These are phyloP conservation scores for Sphaerophoria taeniata DNA, from an alignment of 2,888 invertebrate species.

Conservation along the genomic window DNA sequence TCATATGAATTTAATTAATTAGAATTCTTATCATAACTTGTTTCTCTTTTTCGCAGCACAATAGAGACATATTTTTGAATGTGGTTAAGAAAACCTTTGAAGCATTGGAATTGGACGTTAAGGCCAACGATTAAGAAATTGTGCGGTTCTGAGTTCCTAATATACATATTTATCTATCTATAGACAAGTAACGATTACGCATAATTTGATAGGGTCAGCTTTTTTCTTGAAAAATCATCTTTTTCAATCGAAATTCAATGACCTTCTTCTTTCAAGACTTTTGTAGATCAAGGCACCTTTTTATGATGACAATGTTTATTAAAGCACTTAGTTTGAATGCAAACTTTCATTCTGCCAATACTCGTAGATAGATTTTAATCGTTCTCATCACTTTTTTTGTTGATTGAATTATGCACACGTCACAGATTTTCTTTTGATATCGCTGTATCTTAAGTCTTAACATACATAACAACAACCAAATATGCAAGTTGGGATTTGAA, in stretches of 20 bases:
- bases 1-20: not conserved
- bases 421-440: constrained; percentile 41
- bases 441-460: constrained; percentile 20
- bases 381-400: constrained; percentile 16
- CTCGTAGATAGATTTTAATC: constrained; percentile 12
- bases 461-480: not conserved
- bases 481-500: not conserved
- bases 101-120: no score
- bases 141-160: not conserved
- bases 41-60: constrained; percentile 5
- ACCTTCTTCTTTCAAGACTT: not conserved
- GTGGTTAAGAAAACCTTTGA: constrained; percentile 4
- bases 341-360: constrained; percentile 54
- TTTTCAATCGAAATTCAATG: constrained; percentile 23
- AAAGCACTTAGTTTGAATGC: not conserved
- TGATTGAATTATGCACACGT: constrained; percentile 48
- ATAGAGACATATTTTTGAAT: constrained; percentile 34
- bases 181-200: not conserved
- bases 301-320: constrained; percentile 21
- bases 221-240: constrained; percentile 18
- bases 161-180: not conserved
- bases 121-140: no score
- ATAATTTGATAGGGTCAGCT: constrained; percentile 7
- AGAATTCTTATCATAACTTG: constrained; percentile 61
- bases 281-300: not conserved